Evolutionary conservation across 2,797 vertebrate species (phyloP).

Genomic region (Bovichtus diacanthus): DNA sequence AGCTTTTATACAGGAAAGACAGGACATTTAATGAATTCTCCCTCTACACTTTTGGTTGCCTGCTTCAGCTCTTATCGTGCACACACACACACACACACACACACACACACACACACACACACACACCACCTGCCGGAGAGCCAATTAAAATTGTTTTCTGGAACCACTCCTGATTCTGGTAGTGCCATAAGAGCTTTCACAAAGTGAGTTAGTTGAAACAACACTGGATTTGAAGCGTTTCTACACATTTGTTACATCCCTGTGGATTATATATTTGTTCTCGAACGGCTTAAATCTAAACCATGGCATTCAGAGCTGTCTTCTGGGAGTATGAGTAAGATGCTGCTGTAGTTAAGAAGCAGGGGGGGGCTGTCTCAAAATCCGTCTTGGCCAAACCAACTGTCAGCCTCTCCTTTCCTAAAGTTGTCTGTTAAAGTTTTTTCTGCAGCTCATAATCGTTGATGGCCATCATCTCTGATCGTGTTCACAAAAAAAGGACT

Average conservation of each 20-base stretch:
- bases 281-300: not conserved
- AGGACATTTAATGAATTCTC: constrained; percentile 67
- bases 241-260: not conserved
- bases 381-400: not conserved
- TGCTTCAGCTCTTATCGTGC: constrained; percentile 33
- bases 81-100: not conserved
- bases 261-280: constrained; percentile 30
- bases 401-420: not conserved
- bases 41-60: constrained; percentile 29
- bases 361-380: not conserved
- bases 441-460: not conserved
- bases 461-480: not conserved
- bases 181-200: constrained; percentile 41
- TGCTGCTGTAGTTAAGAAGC: not conserved
- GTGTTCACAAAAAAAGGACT: not conserved
- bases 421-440: not conserved
- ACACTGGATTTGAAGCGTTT: constrained; percentile 14
- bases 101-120: constrained; percentile 18
- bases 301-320: constrained; percentile 6
- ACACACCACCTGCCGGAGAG: constrained; percentile 64
- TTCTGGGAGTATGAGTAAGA: constrained; percentile 7
- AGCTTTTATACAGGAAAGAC: constrained; percentile 55
- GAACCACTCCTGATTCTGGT: constrained; percentile 57
- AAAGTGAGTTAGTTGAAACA: constrained; percentile 30
- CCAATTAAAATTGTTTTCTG: constrained; percentile 80